A percentile compares a stretch with the other conserved stretches of the same genome.
phyloP scores from a whole-genome alignment of 37 sponge, comb jelly and placozoan genomes.

The Beroe forskalii region DNA sequence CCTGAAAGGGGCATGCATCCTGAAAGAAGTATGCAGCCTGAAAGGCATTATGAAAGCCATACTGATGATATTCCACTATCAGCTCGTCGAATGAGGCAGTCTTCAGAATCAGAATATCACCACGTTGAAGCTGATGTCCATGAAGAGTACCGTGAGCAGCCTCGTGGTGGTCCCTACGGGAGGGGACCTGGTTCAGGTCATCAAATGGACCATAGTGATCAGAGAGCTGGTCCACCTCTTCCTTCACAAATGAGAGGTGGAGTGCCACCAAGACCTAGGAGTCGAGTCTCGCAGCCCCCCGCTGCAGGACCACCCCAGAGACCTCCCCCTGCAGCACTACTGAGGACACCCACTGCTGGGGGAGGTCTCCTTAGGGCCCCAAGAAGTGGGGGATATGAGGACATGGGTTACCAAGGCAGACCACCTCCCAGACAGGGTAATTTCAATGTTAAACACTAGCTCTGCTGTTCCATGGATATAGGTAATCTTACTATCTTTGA shows the following conservation, averaged over 20 bases:
- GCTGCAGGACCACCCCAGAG: constrained; percentile 40
- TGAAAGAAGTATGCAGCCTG: too few species aligned
- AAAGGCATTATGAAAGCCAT: background rate
- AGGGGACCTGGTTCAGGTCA: background rate
- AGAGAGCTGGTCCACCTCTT: background rate
- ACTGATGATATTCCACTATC: background rate
- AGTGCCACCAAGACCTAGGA: background rate
- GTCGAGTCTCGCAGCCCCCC: background rate
- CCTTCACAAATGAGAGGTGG: background rate
- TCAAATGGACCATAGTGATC: too few species aligned
- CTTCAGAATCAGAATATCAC: background rate
- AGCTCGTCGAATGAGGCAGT: background rate
- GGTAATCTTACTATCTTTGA: too few species aligned
- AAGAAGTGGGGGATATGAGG: background rate
- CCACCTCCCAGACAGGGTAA: background rate
- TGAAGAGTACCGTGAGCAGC: background rate
- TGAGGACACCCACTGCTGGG: background rate
- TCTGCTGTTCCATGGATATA: too few species aligned
- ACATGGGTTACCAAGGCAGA: background rate
- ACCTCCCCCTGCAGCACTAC: constrained; percentile 2
- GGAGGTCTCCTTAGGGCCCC: background rate
- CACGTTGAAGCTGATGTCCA: background rate
- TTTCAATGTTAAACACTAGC: too few species aligned
- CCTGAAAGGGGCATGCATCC: too few species aligned
- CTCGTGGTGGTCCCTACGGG: background rate